A percentile compares a stretch with the other conserved stretches of the same genome.
Evolutionary conservation across 2,797 vertebrate genomes (phyloP).

Genomic region (Tolypeutes matacus): DNA sequence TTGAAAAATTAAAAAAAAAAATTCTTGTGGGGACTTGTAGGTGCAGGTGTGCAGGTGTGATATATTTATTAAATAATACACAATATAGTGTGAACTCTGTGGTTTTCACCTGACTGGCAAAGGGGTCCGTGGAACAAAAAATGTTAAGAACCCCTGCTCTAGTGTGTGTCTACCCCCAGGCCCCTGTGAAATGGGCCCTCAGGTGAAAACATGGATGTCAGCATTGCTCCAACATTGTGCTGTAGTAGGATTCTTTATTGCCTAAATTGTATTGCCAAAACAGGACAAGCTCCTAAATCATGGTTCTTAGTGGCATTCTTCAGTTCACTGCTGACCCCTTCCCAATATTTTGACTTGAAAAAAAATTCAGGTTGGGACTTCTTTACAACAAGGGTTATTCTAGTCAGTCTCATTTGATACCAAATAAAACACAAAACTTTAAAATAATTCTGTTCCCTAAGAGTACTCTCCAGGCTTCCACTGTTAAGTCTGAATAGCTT

Average conservation of each 20-base stretch:
- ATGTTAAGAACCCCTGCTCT: no score
- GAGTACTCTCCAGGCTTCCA: not conserved
- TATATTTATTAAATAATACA: no score
- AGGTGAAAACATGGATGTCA: not conserved
- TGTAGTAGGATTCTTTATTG: not conserved
- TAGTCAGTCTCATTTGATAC: not conserved
- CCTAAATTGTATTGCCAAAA: slow-evolving; percentile 29
- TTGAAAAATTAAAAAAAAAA: no score
- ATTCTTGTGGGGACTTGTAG: no score
- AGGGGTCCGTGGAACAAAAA: no score
- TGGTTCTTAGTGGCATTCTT: not conserved
- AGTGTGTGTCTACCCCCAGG: no score
- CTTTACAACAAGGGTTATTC: not conserved
- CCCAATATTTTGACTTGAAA: slow-evolving; percentile 13
- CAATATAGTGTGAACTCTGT: no score
- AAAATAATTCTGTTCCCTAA: not conserved
- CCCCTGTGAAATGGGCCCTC: not conserved
- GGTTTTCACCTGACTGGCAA: no score
- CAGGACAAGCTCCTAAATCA: not conserved
- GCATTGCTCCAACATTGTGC: not conserved
- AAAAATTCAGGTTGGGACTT: not conserved
- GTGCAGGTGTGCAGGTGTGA: no score
- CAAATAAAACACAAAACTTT: not conserved
- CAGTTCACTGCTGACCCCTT: not conserved
- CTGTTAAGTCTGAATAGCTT: not conserved